These are phyloP conservation scores for Coendou prehensilis DNA, from an alignment of 2,797 vertebrate genomes.

Conservation along the genomic window DNA sequence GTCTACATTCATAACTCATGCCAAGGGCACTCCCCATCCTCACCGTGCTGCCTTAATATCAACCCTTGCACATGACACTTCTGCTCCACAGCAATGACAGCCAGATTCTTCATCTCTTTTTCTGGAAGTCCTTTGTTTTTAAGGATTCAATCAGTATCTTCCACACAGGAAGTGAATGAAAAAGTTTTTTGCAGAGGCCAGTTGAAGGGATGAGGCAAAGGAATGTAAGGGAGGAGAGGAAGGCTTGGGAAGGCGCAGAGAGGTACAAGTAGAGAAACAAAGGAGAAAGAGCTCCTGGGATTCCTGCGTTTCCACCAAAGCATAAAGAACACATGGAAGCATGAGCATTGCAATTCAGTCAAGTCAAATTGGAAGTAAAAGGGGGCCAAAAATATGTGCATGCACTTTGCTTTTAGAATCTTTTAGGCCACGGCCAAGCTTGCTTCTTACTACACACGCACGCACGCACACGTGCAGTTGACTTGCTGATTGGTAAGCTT, in stretches of 20 bases:
- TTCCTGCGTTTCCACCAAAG: background rate
- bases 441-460: background rate
- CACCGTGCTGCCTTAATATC: background rate
- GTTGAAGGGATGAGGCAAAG: constrained; percentile 28
- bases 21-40: background rate
- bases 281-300: background rate
- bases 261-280: background rate
- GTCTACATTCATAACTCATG: background rate
- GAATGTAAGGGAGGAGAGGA: background rate
- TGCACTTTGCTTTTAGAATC: background rate
- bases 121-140: constrained; percentile 62
- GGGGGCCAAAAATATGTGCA: background rate
- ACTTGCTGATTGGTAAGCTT: background rate
- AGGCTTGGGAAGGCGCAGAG: background rate
- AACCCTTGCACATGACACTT: background rate
- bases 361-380: background rate
- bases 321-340: background rate
- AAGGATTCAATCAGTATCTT: constrained; percentile 2
- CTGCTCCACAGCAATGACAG: constrained; percentile 8
- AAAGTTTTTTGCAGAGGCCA: constrained; percentile 23
- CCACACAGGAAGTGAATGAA: constrained; percentile 8
- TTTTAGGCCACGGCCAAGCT: background rate
- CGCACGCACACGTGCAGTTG: background rate
- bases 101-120: background rate
- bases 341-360: background rate